Evolutionary conservation across 2,113 vertebrate genomes (phyloP).

Genomic region (Oncorhynchus gorbuscha): DNA sequence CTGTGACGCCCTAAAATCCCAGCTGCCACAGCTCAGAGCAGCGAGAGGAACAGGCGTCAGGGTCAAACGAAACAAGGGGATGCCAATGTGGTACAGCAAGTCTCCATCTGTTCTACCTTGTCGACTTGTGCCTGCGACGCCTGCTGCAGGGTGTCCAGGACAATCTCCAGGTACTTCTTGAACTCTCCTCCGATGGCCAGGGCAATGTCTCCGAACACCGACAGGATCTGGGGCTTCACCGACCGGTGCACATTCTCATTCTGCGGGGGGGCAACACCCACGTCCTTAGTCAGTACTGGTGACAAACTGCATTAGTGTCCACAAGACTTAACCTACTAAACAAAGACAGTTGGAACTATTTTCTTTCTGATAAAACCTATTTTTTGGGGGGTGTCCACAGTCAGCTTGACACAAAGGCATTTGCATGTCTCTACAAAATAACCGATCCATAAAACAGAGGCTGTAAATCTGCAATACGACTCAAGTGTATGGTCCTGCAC

Average conservation of each 20-base stretch:
- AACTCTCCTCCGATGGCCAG: slow-evolving; percentile 97
- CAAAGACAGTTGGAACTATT: too few relatives aligned
- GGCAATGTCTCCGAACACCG: slow-evolving; percentile 94
- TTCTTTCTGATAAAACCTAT: too few relatives aligned
- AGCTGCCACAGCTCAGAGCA: slow-evolving; percentile 11
- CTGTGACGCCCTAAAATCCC: slow-evolving; percentile 39
- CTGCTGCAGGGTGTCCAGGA: slow-evolving; percentile 95
- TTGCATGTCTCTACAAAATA: too few relatives aligned
- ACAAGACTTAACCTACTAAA: not conserved
- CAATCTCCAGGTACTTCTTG: slow-evolving; percentile 96
- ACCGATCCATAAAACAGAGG: too few relatives aligned
- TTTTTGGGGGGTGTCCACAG: too few relatives aligned
- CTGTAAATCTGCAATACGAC: too few relatives aligned
- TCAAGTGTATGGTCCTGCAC: too few relatives aligned
- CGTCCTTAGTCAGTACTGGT: not conserved
- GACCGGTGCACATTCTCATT: slow-evolving; percentile 97
- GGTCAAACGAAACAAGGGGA: not conserved
- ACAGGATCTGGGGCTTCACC: slow-evolving; percentile 98
- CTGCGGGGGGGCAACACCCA: slow-evolving; percentile 59
- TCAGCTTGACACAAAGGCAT: too few relatives aligned
- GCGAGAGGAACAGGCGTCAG: slow-evolving; percentile 36
- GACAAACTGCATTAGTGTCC: not conserved
- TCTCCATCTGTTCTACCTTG: slow-evolving; percentile 76
- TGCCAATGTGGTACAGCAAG: not conserved
- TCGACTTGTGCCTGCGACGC: slow-evolving; percentile 96